These are phyloP conservation scores for Crossaster papposus DNA, from an alignment of 53 echinoderm and acorn worm genomes.

Conservation along the genomic window DNA sequence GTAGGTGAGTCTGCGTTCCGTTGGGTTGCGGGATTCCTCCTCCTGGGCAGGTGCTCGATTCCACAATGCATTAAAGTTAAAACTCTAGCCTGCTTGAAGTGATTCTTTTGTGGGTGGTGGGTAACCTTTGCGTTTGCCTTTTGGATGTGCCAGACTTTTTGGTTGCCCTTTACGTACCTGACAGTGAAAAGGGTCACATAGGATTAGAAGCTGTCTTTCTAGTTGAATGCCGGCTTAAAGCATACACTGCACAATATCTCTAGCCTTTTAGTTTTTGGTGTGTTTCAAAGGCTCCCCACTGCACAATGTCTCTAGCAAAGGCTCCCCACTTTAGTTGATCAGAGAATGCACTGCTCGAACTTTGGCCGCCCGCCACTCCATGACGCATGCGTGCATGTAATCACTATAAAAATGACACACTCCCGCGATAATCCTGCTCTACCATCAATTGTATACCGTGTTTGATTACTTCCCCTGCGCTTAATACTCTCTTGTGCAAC, in stretches of 20 bases:
- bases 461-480: no score
- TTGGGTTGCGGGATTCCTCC: conserved; percentile 15
- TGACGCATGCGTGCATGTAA: conserved; percentile 46
- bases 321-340: background rate
- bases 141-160: background rate
- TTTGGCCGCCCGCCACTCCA: background rate
- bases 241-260: background rate
- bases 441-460: no score
- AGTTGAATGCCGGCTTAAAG: background rate
- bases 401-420: conserved; percentile 1
- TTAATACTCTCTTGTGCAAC: no score
- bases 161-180: background rate
- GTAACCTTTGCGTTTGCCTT: background rate
- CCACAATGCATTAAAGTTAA: background rate
- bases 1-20: conserved; percentile 75
- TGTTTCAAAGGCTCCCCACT: background rate
- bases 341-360: conserved; percentile 19
- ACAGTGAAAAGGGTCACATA: background rate
- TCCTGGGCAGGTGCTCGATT: background rate
- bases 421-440: background rate
- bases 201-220: background rate
- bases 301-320: background rate
- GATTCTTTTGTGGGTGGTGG: conserved; percentile 7
- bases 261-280: background rate
- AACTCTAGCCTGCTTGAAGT: background rate